phyloP scores from a whole-genome alignment of 2,113 vertebrate species.

The Bostrychus sinensis region DNA sequence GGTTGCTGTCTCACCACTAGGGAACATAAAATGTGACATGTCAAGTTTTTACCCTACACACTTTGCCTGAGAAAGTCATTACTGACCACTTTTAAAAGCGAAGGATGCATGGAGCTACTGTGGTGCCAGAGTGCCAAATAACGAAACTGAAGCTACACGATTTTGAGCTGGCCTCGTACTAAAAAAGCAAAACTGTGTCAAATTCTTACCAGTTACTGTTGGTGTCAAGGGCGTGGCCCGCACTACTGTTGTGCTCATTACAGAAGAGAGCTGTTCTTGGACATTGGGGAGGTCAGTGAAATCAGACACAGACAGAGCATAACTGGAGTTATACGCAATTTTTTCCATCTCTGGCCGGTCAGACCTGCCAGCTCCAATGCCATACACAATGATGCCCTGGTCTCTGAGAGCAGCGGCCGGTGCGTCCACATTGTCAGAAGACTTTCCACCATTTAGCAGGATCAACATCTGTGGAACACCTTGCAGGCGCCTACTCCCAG shows the following conservation, averaged over 20 bases:
- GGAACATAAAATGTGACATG: constrained; percentile 10
- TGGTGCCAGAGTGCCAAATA: no score
- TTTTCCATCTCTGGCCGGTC: constrained; percentile 57
- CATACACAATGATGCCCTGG: constrained; percentile 37
- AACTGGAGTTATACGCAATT: constrained; percentile 23
- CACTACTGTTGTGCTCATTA: constrained; percentile 29
- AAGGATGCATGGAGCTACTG: no score
- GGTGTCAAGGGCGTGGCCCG: constrained; percentile 12
- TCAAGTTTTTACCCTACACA: not conserved
- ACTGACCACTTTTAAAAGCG: no score
- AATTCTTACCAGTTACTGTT: constrained; percentile 15
- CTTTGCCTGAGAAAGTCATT: not conserved
- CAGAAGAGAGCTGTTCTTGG: constrained; percentile 33
- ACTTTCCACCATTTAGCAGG: constrained; percentile 39
- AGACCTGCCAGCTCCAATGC: constrained; percentile 25
- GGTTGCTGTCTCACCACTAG: constrained; percentile 15
- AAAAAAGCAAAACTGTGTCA: not conserved
- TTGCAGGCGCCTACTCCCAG: constrained; percentile 81
- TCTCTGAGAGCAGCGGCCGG: constrained; percentile 34
- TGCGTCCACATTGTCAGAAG: constrained; percentile 33
- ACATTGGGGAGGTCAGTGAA: constrained; percentile 68
- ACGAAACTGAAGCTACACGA: not conserved
- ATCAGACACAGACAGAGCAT: constrained; percentile 34
- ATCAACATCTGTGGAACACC: constrained; percentile 78
- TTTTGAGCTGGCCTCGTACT: not conserved